Conservation (phyloP, 2,797 vertebrate genomes). For the Girardinus metallicus region DNA sequence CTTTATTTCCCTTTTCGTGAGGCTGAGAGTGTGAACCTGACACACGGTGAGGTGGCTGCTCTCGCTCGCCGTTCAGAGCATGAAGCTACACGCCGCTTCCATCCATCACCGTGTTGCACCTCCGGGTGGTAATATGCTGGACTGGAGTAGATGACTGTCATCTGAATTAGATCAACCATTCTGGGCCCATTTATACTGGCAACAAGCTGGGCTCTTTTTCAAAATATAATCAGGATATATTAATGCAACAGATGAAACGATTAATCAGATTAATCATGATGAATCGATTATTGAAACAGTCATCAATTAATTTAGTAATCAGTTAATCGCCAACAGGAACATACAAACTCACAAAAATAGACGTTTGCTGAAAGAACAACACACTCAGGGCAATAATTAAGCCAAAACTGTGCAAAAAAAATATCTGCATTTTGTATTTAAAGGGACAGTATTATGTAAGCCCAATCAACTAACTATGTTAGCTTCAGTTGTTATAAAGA, state of each 20-base stretch:
- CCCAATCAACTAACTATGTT: too few species aligned
- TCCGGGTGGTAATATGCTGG: slow-evolving; percentile 10
- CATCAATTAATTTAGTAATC: too few species aligned
- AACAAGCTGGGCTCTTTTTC: slow-evolving; percentile 14
- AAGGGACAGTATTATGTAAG: too few species aligned
- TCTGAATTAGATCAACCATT: slow-evolving; percentile 33
- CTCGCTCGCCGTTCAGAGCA: slow-evolving; percentile 20
- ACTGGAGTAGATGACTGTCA: slow-evolving; percentile 10
- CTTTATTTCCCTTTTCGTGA: not conserved
- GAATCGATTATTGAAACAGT: too few species aligned
- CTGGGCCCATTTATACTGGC: slow-evolving; percentile 42
- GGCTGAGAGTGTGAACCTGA: slow-evolving; percentile 41
- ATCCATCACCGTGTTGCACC: slow-evolving; percentile 37
- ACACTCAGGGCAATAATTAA: too few species aligned
- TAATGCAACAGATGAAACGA: slow-evolving; percentile 13
- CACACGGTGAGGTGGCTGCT: slow-evolving; percentile 48
- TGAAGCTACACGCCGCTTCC: slow-evolving; percentile 35
- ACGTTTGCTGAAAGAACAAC: too few species aligned
- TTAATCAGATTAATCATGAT: too few species aligned
- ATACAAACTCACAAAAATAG: too few species aligned
- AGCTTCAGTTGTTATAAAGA: too few species aligned
- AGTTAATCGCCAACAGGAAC: too few species aligned
- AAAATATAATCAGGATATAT: not conserved
- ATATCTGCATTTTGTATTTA: too few species aligned
- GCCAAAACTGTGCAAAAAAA: not conserved